Base-by-base conservation (phyloP, 2,888 invertebrate species). In the Liposcelis brunnea region DNA sequence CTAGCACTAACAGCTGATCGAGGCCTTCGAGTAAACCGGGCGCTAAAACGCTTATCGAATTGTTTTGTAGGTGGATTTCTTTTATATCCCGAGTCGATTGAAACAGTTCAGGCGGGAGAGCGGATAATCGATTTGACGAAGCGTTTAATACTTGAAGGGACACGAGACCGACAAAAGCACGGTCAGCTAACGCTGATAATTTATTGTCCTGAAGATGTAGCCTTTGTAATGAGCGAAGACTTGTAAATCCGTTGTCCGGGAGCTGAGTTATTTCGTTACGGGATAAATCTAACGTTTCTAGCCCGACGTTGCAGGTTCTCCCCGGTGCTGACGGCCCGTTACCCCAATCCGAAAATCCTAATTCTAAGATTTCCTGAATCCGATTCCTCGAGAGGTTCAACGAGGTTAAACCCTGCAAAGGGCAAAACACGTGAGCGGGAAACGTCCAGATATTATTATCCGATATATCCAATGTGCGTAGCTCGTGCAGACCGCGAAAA, bases 361-460 rank as follows among this genome's bases (percentile, higher is more conserved):
- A 64, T 47, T 78, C 74, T n/a, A 72, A 70, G 51, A 83, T 72
- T 61, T 84, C 82, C 64, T 81, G 81, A 53, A 86, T 66, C 60
- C 80, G 74, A 61, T 86, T 85, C 58, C 73, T 69, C 43, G 82
- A 80, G 50, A 84, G 65, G 59, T 85, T 85, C 45, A 85, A 61
- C 51, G 70, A 70, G 51, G 74, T 71, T 48, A 84, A 68, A 57
- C 73, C 74, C 55, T 72, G 74, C 45, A 82, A 65, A 31, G 79
- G 75, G 57, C 83, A 84, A 58, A 84, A 75, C 58, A 75, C 70
- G 58, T 79, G 77, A 18, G 72, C 67, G 2, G 83, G 82, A 47
- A 80, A 62, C 43, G 72, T 75, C 80, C 81, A 80, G 53, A 83
- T 76, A 58, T 81, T 80, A 60, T 82, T 83, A 56, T 77, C 78